These are phyloP conservation scores for Marcusenius ussheri DNA, from an alignment of 2,113 vertebrate genomes.

Conservation along the genomic window DNA sequence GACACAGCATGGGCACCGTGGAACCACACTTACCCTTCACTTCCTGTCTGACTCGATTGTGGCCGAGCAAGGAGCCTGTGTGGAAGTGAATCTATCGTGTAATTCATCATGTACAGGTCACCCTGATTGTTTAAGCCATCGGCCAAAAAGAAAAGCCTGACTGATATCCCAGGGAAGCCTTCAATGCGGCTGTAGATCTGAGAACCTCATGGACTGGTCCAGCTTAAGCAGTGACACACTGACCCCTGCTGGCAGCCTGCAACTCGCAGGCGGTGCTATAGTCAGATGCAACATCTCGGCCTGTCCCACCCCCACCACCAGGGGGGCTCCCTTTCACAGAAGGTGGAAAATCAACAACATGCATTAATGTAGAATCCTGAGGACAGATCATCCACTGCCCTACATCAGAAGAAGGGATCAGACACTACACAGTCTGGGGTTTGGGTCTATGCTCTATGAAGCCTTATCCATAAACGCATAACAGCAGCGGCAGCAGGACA, in stretches of 20 bases:
- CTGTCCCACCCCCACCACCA: background rate
- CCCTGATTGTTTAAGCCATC: background rate
- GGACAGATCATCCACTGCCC: background rate
- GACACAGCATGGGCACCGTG: background rate
- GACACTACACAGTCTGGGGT: no score
- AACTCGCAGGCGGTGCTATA: background rate
- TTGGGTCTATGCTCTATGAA: no score
- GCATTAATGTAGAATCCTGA: background rate
- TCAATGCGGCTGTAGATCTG: background rate
- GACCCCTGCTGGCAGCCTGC: background rate
- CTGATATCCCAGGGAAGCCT: background rate
- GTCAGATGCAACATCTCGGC: background rate
- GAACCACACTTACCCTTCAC: background rate
- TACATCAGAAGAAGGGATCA: no score
- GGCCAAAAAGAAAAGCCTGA: background rate
- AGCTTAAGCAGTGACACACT: background rate
- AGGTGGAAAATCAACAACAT: background rate
- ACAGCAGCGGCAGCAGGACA: no score
- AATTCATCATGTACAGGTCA: background rate
- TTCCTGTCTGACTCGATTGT: background rate
- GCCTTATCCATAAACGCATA: no score
- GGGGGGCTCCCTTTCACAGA: background rate
- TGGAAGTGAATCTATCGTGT: background rate
- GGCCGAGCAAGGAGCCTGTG: background rate
- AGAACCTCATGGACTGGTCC: background rate